phyloP scores from a whole-genome alignment of 1,140 invertebrate species.

The Temnothorax curvispinosus region DNA sequence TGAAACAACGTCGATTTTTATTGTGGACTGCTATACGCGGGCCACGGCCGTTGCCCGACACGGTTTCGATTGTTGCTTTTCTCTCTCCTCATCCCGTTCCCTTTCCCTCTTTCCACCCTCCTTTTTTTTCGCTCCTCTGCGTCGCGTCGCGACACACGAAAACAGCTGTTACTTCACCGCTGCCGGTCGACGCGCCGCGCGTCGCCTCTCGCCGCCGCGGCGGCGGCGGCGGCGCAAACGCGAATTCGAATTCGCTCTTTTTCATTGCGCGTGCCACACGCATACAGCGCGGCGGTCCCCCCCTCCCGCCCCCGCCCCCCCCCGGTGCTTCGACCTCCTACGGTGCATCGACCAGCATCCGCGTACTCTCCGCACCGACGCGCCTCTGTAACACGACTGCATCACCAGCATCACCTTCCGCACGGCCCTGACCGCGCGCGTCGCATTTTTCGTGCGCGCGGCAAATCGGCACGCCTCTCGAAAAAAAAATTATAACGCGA shows the following conservation, averaged over 20 bases:
- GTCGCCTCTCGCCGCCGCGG: not conserved
- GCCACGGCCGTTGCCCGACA: slow-evolving; percentile 74
- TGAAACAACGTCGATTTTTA: slow-evolving; percentile 71
- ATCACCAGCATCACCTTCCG: slow-evolving; percentile 53
- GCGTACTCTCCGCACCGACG: slow-evolving; percentile 27
- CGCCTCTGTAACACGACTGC: slow-evolving; percentile 24
- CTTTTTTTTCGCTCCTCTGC: slow-evolving; percentile 66
- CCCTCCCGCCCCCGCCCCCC: too few relatives aligned
- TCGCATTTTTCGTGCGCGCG: slow-evolving; percentile 45
- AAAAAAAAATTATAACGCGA: slow-evolving; percentile 42
- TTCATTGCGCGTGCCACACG: slow-evolving; percentile 36
- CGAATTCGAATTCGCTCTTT: slow-evolving; percentile 67
- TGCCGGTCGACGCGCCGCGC: slow-evolving; percentile 43
- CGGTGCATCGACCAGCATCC: slow-evolving; percentile 46
- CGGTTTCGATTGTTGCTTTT: slow-evolving; percentile 76
- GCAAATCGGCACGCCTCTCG: slow-evolving; percentile 10
- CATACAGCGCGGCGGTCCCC: not conserved
- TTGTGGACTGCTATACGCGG: slow-evolving; percentile 63
- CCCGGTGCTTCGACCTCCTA: slow-evolving; percentile 58
- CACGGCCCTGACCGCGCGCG: slow-evolving; percentile 30
- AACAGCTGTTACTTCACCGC: slow-evolving; percentile 76
- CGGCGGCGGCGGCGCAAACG: slow-evolving; percentile 60
- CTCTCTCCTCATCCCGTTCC: slow-evolving; percentile 61
- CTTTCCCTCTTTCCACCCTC: slow-evolving; percentile 45
- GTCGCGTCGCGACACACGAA: slow-evolving; percentile 69